These are phyloP conservation scores for Porites rus DNA, from an alignment of 92 coral and sea anemone genomes.

Conservation along the genomic window DNA sequence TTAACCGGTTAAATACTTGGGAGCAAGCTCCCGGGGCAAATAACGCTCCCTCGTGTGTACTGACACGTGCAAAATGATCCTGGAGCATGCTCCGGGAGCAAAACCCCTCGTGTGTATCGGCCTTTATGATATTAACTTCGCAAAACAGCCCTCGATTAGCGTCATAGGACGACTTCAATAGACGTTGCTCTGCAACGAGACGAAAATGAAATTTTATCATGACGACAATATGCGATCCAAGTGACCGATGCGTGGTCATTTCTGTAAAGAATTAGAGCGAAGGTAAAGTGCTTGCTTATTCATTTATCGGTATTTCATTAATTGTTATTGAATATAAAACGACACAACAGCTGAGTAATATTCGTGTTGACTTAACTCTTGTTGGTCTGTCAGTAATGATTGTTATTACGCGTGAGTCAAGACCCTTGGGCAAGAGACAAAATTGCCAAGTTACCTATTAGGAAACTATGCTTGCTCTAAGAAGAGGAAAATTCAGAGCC, in stretches of 20 bases:
- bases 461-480: neutral
- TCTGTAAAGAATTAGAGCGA: neutral
- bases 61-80: too few relatives aligned
- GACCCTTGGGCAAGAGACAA: neutral
- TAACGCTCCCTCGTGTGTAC: too few relatives aligned
- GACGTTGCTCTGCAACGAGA: conserved; percentile 5
- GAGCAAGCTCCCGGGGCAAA: too few relatives aligned
- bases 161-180: neutral
- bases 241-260: neutral
- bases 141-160: neutral
- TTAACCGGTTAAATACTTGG: too few relatives aligned
- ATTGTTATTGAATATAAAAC: neutral
- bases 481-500: conserved; percentile 36
- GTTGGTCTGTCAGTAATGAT: neutral
- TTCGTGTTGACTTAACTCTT: conserved; percentile 9
- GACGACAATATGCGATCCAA: neutral
- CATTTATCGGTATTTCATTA: neutral
- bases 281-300: neutral
- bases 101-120: too few relatives aligned
- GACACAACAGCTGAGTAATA: neutral
- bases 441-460: too few relatives aligned
- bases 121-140: neutral
- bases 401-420: neutral
- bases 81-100: too few relatives aligned
- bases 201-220: neutral